Conservation (phyloP, 2,888 invertebrate species). For the Troglohyphantes excavatus region DNA sequence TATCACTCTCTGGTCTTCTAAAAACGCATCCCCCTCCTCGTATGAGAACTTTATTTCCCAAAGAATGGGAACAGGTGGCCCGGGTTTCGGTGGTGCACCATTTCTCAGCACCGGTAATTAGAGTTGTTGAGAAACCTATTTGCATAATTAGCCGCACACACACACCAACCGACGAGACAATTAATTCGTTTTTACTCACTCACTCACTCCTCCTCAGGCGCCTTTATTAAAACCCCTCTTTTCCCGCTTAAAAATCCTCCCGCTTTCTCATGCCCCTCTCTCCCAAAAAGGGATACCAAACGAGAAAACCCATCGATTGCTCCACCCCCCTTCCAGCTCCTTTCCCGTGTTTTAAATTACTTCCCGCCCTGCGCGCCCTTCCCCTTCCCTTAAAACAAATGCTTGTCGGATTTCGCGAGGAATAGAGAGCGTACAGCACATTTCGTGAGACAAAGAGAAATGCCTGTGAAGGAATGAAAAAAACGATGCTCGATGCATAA, state of each 20-base stretch:
- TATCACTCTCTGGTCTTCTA: neutral
- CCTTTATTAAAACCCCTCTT: slow-evolving; percentile 40
- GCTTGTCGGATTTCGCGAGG: slow-evolving; percentile 17
- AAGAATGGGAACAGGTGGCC: slow-evolving; percentile 67
- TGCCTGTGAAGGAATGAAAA: neutral
- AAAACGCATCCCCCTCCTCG: slow-evolving; percentile 36
- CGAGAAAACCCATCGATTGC: slow-evolving; percentile 3
- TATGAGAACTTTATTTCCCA: slow-evolving; percentile 75
- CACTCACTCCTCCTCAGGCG: slow-evolving; percentile 20
- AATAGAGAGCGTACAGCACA: neutral
- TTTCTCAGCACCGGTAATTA: slow-evolving; percentile 60
- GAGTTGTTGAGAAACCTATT: slow-evolving; percentile 76
- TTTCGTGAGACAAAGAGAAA: slow-evolving; percentile 42
- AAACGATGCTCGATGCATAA: slow-evolving; percentile 19
- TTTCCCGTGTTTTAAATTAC: slow-evolving; percentile 70
- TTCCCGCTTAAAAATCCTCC: neutral
- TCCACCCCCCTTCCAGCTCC: slow-evolving; percentile 18
- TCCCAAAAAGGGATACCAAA: slow-evolving; percentile 6
- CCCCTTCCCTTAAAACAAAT: slow-evolving; percentile 34
- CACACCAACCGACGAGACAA: slow-evolving; percentile 57
- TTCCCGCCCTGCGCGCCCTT: slow-evolving; percentile 28
- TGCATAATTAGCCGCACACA: slow-evolving; percentile 71
- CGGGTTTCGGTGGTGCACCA: slow-evolving; percentile 26
- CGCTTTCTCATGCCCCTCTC: neutral
- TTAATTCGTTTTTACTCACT: slow-evolving; percentile 75